phyloP scores from a whole-genome alignment of 1,140 invertebrate species.

The Rhizoglyphus robini region DNA sequence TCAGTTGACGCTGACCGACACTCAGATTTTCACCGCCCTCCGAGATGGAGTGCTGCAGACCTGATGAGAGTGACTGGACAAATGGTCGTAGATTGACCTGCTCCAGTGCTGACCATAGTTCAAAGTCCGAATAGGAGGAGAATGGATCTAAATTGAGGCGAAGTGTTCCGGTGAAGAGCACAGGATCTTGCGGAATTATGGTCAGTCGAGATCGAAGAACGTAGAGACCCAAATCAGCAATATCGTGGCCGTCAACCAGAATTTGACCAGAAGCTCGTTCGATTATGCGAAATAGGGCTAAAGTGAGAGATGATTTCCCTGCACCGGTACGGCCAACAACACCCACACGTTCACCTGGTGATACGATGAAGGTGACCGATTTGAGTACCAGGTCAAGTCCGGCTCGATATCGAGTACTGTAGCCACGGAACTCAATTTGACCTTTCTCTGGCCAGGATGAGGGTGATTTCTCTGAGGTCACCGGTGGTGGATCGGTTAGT shows the following conservation, averaged over 20 bases:
- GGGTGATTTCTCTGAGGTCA: slow-evolving; percentile 20
- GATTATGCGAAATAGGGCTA: slow-evolving; percentile 47
- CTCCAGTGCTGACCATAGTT: slow-evolving; percentile 61
- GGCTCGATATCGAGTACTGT: slow-evolving; percentile 59
- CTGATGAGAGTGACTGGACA: slow-evolving; percentile 39
- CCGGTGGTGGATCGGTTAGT: slow-evolving; percentile 1
- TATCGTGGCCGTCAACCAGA: slow-evolving; percentile 64
- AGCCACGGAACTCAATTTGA: slow-evolving; percentile 56
- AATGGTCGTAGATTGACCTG: slow-evolving; percentile 56
- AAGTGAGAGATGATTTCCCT: slow-evolving; percentile 37
- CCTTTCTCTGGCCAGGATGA: slow-evolving; percentile 63
- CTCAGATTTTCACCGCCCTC: slow-evolving; percentile 39
- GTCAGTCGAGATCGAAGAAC: slow-evolving; percentile 64
- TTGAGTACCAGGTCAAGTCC: slow-evolving; percentile 66
- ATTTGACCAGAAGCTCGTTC: slow-evolving; percentile 55
- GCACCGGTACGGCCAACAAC: slow-evolving; percentile 49
- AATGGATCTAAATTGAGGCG: slow-evolving; percentile 80
- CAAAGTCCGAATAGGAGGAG: slow-evolving; percentile 48
- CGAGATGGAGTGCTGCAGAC: slow-evolving; percentile 27
- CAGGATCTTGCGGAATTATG: slow-evolving; percentile 86
- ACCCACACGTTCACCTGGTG: slow-evolving; percentile 62
- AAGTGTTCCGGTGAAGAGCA: slow-evolving; percentile 72
- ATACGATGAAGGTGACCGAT: slow-evolving; percentile 51
- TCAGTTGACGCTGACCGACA: slow-evolving; percentile 42
- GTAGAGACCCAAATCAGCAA: slow-evolving; percentile 50